These are phyloP conservation scores for Cathartes aura DNA, from an alignment of 2,113 vertebrate species.

Conservation along the genomic window DNA sequence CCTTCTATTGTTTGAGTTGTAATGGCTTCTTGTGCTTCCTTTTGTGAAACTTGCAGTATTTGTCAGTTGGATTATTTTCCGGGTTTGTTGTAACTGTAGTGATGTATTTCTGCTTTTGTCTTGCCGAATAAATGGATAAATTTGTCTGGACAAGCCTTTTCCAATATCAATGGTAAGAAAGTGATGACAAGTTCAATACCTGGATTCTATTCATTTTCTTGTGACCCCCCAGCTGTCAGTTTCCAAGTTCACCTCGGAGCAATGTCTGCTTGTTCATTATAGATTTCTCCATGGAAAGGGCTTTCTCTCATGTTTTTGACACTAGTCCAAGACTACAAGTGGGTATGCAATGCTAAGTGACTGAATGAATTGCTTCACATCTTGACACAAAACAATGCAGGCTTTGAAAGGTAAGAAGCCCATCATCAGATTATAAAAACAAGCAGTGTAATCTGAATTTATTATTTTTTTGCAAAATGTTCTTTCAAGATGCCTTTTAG, in stretches of 20 bases:
- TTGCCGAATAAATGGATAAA: not conserved
- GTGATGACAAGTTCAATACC: not conserved
- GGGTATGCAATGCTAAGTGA: not conserved
- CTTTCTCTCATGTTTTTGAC: slow-evolving; percentile 1
- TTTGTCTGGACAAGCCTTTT: not conserved
- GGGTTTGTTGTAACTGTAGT: not conserved
- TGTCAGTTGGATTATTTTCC: not conserved
- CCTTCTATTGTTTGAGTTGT: not conserved
- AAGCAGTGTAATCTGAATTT: not conserved
- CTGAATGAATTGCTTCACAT: not conserved
- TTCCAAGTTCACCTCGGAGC: not conserved
- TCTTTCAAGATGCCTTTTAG: not conserved
- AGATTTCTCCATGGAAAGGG: not conserved
- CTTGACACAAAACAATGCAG: not conserved
- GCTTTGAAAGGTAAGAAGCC: not conserved
- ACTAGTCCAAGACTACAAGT: not conserved
- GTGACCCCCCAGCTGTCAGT: not conserved
- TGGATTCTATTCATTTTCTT: not conserved
- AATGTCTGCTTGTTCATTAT: not conserved
- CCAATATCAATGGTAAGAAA: not conserved
- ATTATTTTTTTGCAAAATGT: not conserved
- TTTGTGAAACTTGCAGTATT: not conserved
- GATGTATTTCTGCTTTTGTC: slow-evolving; percentile 9
- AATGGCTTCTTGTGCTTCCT: not conserved
- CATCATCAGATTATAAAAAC: not conserved